A percentile compares a stretch with the other conserved stretches of the same genome.
Conservation (phyloP, 2,113 vertebrate species). For the Philantomba maxwellii region DNA sequence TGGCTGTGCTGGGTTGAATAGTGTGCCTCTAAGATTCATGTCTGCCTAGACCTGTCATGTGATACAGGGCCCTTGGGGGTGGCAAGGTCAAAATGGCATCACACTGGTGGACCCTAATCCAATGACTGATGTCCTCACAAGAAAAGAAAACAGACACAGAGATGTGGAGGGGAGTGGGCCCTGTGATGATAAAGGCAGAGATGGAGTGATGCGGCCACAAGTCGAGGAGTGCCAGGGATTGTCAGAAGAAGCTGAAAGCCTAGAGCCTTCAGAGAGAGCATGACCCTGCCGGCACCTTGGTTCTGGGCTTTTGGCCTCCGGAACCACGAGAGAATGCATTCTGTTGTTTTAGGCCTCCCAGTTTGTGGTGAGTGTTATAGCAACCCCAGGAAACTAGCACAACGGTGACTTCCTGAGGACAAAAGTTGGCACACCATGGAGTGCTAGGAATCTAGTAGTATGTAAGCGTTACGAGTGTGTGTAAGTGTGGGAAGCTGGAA, state of each 20-base stretch:
- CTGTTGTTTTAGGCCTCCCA: neutral
- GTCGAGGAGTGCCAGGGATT: too few species aligned
- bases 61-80: neutral
- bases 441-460: neutral
- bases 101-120: neutral
- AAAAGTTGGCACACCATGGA: neutral
- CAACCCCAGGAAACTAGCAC: neutral
- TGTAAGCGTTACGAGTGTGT: too few species aligned
- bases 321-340: neutral
- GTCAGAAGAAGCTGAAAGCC: neutral
- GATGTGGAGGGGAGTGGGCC: neutral
- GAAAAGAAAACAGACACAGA: neutral
- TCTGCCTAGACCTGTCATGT: neutral
- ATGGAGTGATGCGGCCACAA: neutral
- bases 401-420: neutral
- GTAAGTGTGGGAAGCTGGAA: neutral
- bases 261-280: neutral
- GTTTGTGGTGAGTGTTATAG: neutral
- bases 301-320: neutral
- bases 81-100: neutral
- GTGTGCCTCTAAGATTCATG: neutral
- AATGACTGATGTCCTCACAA: neutral
- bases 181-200: neutral
- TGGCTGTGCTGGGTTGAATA: neutral
- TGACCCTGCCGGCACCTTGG: neutral